Base-by-base conservation (phyloP, 2,888 invertebrate species). In the Polydrusus pterygomalis region DNA sequence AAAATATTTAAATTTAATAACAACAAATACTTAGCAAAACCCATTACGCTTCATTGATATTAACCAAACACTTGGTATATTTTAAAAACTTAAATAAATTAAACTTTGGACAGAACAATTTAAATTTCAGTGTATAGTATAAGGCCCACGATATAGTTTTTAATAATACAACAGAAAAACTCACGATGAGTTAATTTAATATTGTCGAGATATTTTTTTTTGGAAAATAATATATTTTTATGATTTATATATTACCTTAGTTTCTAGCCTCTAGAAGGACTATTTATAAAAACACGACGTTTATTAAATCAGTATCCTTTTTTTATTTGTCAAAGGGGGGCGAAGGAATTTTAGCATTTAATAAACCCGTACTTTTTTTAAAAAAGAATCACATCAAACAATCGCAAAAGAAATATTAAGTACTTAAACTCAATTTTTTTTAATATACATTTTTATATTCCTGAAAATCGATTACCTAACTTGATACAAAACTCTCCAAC, bases 111-210 rank as follows among this genome's bases (percentile, higher is more conserved):
- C 88, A 89, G 88, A 87, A 88, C 87, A 85, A 86, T 87, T 74
- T 47, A 75, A 75, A 87, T 87, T 88, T 87, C 87, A 88, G 88
- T 88, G 86, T 88, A 87, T 87, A 88, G 88, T 88, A 75, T 79
- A 89, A 89, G 89, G 89, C 88, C 88, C 89, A 89, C 88, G 87
- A 88, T 87, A 87, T 87, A 87, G 86, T 78, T 81, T 80, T 79
- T 87, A 87, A 87, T 86, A 85, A 87, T 87, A 87, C 86, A 88
- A 88, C 87, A 87, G 87, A 88, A 43, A 56, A 88, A 87, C 85
- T 83, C 85, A 87, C 87, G 87, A 86, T 86, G 86, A 86, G 86
- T 87, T 86, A 86, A 86, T 87, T 77, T 84, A 87, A 88, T 88
- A 88, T 88, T 88, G 88, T 88, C 88, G 86, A 87, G 87, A 87